Base-by-base conservation (phyloP, 2,113 vertebrate species). In the Orycteropus afer region DNA sequence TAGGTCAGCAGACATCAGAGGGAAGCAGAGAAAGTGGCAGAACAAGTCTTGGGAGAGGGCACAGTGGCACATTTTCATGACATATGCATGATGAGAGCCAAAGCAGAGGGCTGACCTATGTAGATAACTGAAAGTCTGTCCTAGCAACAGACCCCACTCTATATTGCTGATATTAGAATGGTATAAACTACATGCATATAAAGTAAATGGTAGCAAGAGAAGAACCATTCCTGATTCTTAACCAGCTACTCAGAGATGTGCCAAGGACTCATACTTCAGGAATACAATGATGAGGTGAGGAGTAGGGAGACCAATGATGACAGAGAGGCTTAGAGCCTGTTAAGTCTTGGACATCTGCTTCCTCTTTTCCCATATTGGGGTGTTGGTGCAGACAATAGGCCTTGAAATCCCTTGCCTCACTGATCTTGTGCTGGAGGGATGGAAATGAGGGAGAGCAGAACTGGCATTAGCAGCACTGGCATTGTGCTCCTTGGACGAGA, bases 301-400 rank as follows among this genome's bases (percentile, higher is more conserved):
- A 22, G 9, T 25, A n/a, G 34, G 34, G 34, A 91, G 51, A 63
- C 7, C 29, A 40, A 40, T 18, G 22, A 32, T 18, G 22, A 32
- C 42, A 63, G 2, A 34, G 47, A 32, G 22, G 3, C 13, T 8
- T 3, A 37, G n/a, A 51, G 7, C 11, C 53, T 17, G 2, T 23
- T 37, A 53, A 25, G 37, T 4, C 29, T 32, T 18, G 18, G 22
- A 15, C 7, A 53, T 14, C 37, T 32, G 10, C 27, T 20, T 2
- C 27, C 27, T 29, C 53, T 37, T 20, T 27, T 84, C 27, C 23
- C 29, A 34, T 59, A 25, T 22, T 23, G 14, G 14, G 15, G 15
- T 1, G 3, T 12, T 10, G 3, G 49, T n/a, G 25, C 47, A 83
- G 55, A 57, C 3, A 1, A 3, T 3, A 3, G 37, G 11, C 11